These are phyloP conservation scores for Ips nitidus DNA, from an alignment of 1,140 invertebrate species.

Conservation along the genomic window DNA sequence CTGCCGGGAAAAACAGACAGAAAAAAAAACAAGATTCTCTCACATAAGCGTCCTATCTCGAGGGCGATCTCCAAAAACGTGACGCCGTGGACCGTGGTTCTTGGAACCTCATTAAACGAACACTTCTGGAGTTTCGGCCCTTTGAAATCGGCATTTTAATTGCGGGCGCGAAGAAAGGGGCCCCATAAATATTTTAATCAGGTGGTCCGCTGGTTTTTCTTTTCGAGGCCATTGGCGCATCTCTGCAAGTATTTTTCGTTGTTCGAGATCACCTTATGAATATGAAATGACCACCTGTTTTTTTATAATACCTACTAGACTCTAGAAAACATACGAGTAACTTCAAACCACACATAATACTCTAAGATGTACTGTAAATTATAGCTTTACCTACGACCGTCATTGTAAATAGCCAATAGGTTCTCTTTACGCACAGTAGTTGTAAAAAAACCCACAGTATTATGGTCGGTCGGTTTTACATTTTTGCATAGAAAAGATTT, in stretches of 20 bases:
- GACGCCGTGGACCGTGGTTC: conserved; percentile 17
- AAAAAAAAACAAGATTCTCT: conserved; percentile 12
- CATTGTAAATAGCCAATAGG: no score
- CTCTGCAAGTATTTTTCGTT: not conserved
- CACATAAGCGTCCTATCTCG: conserved; percentile 4
- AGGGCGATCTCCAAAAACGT: conserved; percentile 16
- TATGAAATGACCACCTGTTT: no score
- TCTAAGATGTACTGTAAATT: no score
- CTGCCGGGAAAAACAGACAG: not conserved
- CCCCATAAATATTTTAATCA: conserved; percentile 28
- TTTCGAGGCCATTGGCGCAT: conserved; percentile 5
- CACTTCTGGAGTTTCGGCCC: conserved; percentile 19
- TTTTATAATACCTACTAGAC: no score
- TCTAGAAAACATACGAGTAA: no score
- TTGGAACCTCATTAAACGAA: conserved; percentile 28
- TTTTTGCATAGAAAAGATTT: no score
- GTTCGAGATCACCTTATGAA: no score
- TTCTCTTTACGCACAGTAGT: no score
- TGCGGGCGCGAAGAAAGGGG: conserved; percentile 20
- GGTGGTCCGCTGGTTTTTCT: conserved; percentile 9
- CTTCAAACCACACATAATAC: no score
- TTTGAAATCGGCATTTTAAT: conserved; percentile 30
- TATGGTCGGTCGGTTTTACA: no score
- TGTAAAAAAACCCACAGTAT: no score
- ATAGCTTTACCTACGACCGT: no score